Evolutionary conservation across 1,140 invertebrate genomes (phyloP), one percentile per base, ranked within the genome.

Genomic region (Diabrotica undecimpunctata): DNA sequence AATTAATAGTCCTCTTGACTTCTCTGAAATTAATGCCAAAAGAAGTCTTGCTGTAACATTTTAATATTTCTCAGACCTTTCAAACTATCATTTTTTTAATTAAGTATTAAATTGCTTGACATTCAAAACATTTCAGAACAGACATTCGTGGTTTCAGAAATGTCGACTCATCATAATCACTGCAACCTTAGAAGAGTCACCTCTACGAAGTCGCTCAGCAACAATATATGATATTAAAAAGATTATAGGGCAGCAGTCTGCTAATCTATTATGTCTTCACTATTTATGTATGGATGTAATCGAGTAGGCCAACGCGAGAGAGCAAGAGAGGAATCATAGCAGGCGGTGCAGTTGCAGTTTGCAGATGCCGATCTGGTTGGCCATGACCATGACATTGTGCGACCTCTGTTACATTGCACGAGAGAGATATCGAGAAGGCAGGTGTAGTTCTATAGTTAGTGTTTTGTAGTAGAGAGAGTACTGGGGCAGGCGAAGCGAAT

Each of bases 361-460:
- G 74, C 73, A 76, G 74, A 76, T 76, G 75, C 69, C 66, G 74
- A 75, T 75, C 73, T 67, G 68, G 74, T 74, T 70, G 75, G 66
- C 75, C 75, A 68, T 76, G 75, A 76, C 75, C 74, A 75, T 76
- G 75, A 76, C 75, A 75, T 76, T 76, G 75, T 60, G 51, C 72
- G 72, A 75, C 75, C 75, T 76, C 74, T 76, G 65, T 53, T 57
- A 54, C 53, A 54, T 52, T 50, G 13, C 39, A 37, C 39, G 25
- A 57, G 53, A 54, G 53, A 54, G 53, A 54, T 9, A 35, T 9
- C 7, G 41, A 5, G 41, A 46, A n/a, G n/a, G 41, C 41, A 46
- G 41, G 41, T 46, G 41, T 46, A 46, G 8, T 46, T 10, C n/a
- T 10, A n/a, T 46, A n/a, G 8, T 46, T 46, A 46, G 8, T 46